These are phyloP conservation scores for Spodoptera litura DNA, from an alignment of 1,140 invertebrate genomes.

Conservation along the genomic window DNA sequence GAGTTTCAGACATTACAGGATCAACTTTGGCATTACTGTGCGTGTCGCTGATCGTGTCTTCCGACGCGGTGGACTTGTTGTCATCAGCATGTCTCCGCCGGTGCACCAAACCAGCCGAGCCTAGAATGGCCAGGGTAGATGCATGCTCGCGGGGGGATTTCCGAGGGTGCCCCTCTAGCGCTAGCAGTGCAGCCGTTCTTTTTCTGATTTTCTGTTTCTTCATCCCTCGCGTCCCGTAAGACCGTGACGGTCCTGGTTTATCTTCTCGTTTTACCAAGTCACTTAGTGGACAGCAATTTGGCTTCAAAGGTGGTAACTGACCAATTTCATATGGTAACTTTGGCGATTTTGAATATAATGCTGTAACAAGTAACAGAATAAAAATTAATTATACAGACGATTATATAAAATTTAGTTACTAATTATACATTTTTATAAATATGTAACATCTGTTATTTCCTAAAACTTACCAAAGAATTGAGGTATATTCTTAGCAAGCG, in stretches of 20 bases:
- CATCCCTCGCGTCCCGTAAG: constrained; percentile 82
- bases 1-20: constrained; percentile 68
- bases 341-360: constrained; percentile 86
- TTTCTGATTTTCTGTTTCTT: constrained; percentile 77
- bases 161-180: constrained; percentile 88
- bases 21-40: constrained; percentile 71
- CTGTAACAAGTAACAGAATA: constrained; percentile 71
- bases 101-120: constrained; percentile 87
- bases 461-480: constrained; percentile 80
- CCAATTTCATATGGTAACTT: constrained; percentile 92
- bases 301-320: constrained; percentile 87
- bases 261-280: constrained; percentile 71
- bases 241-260: constrained; percentile 76
- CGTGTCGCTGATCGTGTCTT: constrained; percentile 80
- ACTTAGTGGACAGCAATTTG: constrained; percentile 84
- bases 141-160: constrained; percentile 95
- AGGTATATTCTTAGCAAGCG: constrained; percentile 83
- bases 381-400: not conserved
- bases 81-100: constrained; percentile 84
- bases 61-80: constrained; percentile 80
- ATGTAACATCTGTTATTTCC: constrained; percentile 18
- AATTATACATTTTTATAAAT: too few relatives aligned
- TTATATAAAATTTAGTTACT: too few relatives aligned
- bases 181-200: constrained; percentile 70
- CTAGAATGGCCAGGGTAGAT: constrained; percentile 93